Evolutionary conservation across 1,140 invertebrate genomes (phyloP), one percentile per base, ranked within the genome.

Genomic region (Dinoponera quadriceps): DNA sequence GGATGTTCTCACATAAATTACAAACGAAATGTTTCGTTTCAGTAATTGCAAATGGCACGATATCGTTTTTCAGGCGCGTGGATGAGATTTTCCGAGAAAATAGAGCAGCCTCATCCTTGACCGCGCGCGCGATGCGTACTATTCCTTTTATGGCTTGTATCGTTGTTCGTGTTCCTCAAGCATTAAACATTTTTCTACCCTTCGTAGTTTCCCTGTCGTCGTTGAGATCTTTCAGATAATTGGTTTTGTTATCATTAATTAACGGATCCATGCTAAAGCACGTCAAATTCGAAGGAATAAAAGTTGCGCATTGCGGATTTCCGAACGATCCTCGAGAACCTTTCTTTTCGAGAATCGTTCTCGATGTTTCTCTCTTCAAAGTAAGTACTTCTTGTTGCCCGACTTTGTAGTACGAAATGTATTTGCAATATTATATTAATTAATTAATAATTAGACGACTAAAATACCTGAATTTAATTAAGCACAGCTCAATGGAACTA

Each of bases 71-170:
- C 48, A 20, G 0, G 2, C 18, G n/a, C n/a, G 27, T 2, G 49
- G 73, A 63, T 77, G 74, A 77, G 16, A 55, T 55, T 66, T 77
- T 66, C 66, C 5, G 18, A 54, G 20, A 77, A 66, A 66, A 77
- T 55, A 66, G 20, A 51, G 25, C 4, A 16, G 11, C 20, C 62
- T 77, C 54, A 77, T 66, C 5, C 60, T 77, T 77, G 48, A 66
- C 11, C 44, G 27, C 38, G 38, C 38, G 38, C 11, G n/a, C 54
- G n/a, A 55, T 55, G 20, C 38, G 14, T 22, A 16, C 3, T 38
- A 48, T 49, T 54, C 38, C 48, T 65, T 66, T 66, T 54, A 49
- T 20, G 20, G 2, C 13, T 44, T 22, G 9, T 13, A 51, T 14
- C 27, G 38, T 4, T 33, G 60, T 3, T 18, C 25, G 16, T n/a